These are phyloP conservation scores for Porites rus DNA, from an alignment of 92 coral and sea anemone species.

Conservation along the genomic window DNA sequence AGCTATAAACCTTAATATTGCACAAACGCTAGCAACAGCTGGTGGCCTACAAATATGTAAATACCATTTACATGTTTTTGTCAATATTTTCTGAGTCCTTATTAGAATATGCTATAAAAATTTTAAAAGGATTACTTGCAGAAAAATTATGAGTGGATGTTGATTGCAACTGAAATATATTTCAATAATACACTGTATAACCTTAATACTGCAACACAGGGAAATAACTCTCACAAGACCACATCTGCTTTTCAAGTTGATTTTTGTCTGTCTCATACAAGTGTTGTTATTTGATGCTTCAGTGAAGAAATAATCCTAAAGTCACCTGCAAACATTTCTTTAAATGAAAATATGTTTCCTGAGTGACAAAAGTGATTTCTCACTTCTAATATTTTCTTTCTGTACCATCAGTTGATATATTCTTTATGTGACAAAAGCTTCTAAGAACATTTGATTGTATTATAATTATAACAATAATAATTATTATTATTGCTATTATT, in stretches of 20 bases:
- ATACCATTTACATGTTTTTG: not conserved
- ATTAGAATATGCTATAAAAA: not conserved
- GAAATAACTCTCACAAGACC: not conserved
- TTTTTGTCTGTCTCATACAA: not conserved
- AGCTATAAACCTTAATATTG: not conserved
- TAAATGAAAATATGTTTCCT: slow-evolving; percentile 3
- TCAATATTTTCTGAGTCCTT: not conserved
- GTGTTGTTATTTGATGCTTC: not conserved
- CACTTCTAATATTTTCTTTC: not conserved
- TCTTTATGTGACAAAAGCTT: not conserved
- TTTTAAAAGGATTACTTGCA: not conserved
- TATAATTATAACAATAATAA: too few species aligned
- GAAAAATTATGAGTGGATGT: too few species aligned
- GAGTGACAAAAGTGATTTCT: not conserved
- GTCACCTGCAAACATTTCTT: not conserved
- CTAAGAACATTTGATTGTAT: too few species aligned
- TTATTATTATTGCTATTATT: too few species aligned
- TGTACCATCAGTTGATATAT: not conserved
- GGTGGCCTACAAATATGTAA: slow-evolving; percentile 4
- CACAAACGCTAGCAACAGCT: not conserved
- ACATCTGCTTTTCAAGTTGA: not conserved
- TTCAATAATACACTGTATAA: not conserved
- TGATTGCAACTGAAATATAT: not conserved
- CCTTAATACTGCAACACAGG: not conserved
- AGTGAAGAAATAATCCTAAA: not conserved